These are phyloP conservation scores for Chydorus sphaericus DNA, from an alignment of 2,888 invertebrate species.

Conservation along the genomic window DNA sequence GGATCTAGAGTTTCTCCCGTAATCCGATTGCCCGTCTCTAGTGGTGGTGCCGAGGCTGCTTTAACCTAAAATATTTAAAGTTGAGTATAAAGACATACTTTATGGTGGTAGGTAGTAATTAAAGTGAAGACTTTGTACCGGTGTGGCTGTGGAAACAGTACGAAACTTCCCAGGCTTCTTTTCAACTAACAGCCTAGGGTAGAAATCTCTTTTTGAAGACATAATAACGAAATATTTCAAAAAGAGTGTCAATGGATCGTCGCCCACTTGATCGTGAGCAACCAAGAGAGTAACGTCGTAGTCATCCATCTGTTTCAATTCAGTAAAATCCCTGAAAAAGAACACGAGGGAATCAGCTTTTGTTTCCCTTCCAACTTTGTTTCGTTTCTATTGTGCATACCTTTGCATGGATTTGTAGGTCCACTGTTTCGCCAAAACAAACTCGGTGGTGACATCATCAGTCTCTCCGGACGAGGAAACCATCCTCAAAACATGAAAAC, in stretches of 20 bases:
- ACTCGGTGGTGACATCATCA: constrained; percentile 36
- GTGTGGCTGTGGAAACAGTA: constrained; percentile 31
- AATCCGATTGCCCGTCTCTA: background rate
- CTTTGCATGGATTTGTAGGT: constrained; percentile 31
- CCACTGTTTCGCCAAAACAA: constrained; percentile 45
- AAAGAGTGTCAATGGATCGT: constrained; percentile 29
- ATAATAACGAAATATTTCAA: constrained; percentile 45
- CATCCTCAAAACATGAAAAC: constrained; percentile 51
- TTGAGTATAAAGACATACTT: background rate
- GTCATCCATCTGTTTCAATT: constrained; percentile 44
- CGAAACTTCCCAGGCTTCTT: constrained; percentile 45
- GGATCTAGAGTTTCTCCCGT: background rate
- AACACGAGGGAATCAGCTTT: constrained; percentile 20
- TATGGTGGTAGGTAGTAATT: background rate
- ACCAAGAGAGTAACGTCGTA: constrained; percentile 52
- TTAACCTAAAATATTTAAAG: constrained; percentile 1
- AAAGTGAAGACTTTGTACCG: constrained; percentile 15
- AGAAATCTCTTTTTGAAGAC: constrained; percentile 28
- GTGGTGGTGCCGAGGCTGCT: constrained; percentile 14
- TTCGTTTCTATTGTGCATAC: background rate
- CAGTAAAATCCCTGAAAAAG: constrained; percentile 42
- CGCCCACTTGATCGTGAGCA: constrained; percentile 32
- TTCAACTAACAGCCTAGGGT: constrained; percentile 44
- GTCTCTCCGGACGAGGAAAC: constrained; percentile 25
- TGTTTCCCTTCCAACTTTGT: background rate